Base-by-base conservation (phyloP, 2,888 invertebrate genomes). In the Chouioia cunea region DNA sequence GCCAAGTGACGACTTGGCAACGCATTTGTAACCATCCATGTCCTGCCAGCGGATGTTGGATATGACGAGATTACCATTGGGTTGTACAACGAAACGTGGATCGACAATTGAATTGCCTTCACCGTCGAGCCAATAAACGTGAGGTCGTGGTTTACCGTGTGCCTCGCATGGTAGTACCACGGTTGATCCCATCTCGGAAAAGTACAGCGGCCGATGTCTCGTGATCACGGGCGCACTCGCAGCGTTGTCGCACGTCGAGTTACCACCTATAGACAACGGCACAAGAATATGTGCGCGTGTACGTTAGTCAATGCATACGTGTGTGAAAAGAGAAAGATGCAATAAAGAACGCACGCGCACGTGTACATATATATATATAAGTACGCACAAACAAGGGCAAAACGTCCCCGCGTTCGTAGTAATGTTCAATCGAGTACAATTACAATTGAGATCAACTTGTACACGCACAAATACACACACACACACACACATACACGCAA, bases 11-110 rank as follows among this genome's bases (percentile, higher is more conserved):
- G 93, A 93, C 76, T 90, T 89, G 0, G 92, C 93, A 15, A 90
- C 87, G 82, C 97, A 97, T 0, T 88, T 91, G 84, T 92, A 96
- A 20, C 88, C 88, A 4, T 96, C 96, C 95, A 96, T 95, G 78
- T 95, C 93, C 12, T 88, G 85, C 93, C 94, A 97, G 52, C 87
- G 87, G 8, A 96, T 87, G 14, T 89, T 87, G 20, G 88, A 86
- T 77, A 97, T 93, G 50, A 93, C 81, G 27, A 97, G 87, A 77
- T 93, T 93, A 0, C 97, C 97, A 77, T 91, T 92, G 3, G 90
- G 89, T 71, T 93, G 86, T 71, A 85, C 74, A 74, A 76, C 79
- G 68, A 77, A 82, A 20, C 83, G 80, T 1, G 78, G 71, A 60
- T 80, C 77, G 6, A 47, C 20, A 43, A 62, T 44, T 4, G 16